Base-by-base conservation (phyloP, 2,113 vertebrate species). In the Scomber colias region DNA sequence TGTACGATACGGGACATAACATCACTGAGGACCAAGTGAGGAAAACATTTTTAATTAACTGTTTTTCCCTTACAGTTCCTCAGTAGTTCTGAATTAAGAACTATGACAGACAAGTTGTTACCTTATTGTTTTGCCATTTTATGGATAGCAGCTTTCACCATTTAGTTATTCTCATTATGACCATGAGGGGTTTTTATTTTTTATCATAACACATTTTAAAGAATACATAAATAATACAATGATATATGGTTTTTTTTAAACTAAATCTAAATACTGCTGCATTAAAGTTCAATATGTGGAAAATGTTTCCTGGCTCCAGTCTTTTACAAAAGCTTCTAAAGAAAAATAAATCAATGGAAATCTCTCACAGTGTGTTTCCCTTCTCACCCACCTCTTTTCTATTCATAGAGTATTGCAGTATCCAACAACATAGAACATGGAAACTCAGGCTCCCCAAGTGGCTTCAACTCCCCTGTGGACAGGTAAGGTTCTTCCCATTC, bases 391-490 rank as follows among this genome's bases (percentile, higher is more conserved):
- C 30, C n/a, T 77, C 11, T 3, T 59, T 83, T 83, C 27, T 75
- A 40, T 77, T 87, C 0, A 0, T 67, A 97, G 97, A 97, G 95
- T 69, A 96, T 97, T 1, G 96, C 96, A 0, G 95, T 97, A 46
- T 96, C 95, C 89, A 90, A 84, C 76, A 95, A 93, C 84, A 62
- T 54, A 0, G 95, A 96, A 30, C 87, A 35, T 1, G 80, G 79
- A 62, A 92, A 69, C 89, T 87, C 94, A 3, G 88, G 89, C 5
- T 85, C 93, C 0, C 82, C 93, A 13, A 96, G 95, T 0, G 96
- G 96, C 65, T 96, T 98, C 90, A 94, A 88, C 87, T 97, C 96
- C 51, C 95, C 97, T 0, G 95, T 96, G 81, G 97, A 98, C 89
- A 99, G 97, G 97, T 98, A 93, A 88, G 35, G 35, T 10, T 55